A percentile compares a stretch with the other conserved stretches of the same genome.
These are phyloP conservation scores for Beris morrisii DNA, from an alignment of 2,888 invertebrate genomes.

Conservation along the genomic window DNA sequence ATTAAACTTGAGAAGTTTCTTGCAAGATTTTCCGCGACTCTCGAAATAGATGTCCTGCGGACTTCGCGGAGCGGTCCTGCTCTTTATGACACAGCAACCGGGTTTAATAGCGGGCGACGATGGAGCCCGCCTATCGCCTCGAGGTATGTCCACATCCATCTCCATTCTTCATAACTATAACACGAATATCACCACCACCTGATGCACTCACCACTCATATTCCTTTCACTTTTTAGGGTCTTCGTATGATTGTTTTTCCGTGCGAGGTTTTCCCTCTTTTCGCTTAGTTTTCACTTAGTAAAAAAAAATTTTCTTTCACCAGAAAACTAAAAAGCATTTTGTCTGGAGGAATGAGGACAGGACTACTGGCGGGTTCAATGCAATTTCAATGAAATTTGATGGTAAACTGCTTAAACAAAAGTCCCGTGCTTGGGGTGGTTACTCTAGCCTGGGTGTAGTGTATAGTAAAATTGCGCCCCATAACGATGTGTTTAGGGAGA, in stretches of 20 bases:
- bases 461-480: conserved; percentile 21
- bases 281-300: background rate
- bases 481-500: background rate
- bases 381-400: conserved; percentile 23
- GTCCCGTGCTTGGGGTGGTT: conserved; percentile 26
- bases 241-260: conserved; percentile 12
- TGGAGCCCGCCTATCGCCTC: conserved; percentile 49
- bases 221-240: conserved; percentile 14
- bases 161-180: conserved; percentile 44
- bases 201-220: conserved; percentile 26
- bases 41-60: conserved; percentile 72
- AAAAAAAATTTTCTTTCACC: background rate
- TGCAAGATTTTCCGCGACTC: conserved; percentile 79
- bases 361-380: background rate
- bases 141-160: conserved; percentile 54
- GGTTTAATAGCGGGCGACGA: conserved; percentile 48
- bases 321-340: background rate
- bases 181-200: conserved; percentile 31
- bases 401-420: conserved; percentile 26
- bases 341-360: background rate
- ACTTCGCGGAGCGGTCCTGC: conserved; percentile 48
- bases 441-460: conserved; percentile 10
- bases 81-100: conserved; percentile 42
- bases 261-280: conserved; percentile 1
- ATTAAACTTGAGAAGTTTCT: conserved; percentile 77